Evolutionary conservation across 64 coral and sea anemone species (phyloP).

Genomic region (Montipora cactus): DNA sequence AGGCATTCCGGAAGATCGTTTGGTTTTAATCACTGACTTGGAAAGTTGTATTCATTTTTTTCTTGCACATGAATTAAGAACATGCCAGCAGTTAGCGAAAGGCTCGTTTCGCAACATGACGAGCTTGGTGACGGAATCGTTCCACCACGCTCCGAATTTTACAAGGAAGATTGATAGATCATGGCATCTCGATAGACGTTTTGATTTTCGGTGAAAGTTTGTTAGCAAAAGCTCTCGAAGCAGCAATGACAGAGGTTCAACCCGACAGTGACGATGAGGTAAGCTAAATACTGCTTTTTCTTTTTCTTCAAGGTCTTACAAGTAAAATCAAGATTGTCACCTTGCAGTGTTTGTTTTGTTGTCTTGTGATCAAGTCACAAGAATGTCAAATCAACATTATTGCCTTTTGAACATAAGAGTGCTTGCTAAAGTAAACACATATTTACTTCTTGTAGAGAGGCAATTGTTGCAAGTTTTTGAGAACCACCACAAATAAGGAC

Average conservation of each 20-base stretch:
- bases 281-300: neutral
- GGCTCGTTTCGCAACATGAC: constrained; percentile 8
- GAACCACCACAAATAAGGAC: neutral
- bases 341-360: neutral
- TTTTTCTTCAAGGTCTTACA: neutral
- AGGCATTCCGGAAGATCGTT: neutral
- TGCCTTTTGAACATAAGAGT: neutral
- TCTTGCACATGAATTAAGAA: neutral
- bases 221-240: constrained; percentile 32
- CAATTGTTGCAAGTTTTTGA: neutral
- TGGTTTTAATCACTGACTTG: neutral
- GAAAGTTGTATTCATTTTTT: neutral
- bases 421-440: constrained; percentile 26
- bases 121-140: neutral
- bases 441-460: neutral
- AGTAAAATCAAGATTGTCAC: neutral
- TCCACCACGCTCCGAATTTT: neutral
- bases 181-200: neutral
- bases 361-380: neutral
- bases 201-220: neutral
- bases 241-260: neutral
- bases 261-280: neutral
- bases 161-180: neutral
- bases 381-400: constrained; percentile 22
- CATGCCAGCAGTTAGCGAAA: neutral